Evolutionary conservation across 2,113 vertebrate genomes (phyloP).

Genomic region (Raja brachyura): DNA sequence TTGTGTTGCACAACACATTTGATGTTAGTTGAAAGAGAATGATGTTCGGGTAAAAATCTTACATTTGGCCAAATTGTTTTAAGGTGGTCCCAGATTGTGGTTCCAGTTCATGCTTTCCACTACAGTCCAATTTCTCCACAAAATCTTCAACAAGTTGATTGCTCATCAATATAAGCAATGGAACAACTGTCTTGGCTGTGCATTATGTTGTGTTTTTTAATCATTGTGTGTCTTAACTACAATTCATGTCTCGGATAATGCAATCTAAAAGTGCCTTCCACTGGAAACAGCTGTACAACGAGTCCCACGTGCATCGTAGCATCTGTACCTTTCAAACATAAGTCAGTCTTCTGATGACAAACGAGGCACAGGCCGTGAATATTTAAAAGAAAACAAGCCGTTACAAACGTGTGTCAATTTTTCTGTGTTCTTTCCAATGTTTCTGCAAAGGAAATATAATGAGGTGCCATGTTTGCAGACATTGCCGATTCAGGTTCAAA

Average conservation of each 20-base stretch:
- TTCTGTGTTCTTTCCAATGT: not conserved
- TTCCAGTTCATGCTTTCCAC: no score
- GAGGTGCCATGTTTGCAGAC: no score
- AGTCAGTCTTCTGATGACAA: not conserved
- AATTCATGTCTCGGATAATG: not conserved
- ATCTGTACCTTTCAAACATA: not conserved
- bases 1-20: no score
- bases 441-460: not conserved
- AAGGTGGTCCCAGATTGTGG: no score
- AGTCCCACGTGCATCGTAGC: not conserved
- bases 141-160: not conserved
- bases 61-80: no score
- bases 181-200: not conserved
- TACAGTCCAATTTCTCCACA: not conserved
- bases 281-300: not conserved
- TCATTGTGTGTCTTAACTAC: not conserved
- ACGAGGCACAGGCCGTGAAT: not conserved
- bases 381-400: not conserved
- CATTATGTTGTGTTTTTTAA: not conserved
- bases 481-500: not conserved
- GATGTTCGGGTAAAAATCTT: no score
- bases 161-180: not conserved
- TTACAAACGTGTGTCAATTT: not conserved
- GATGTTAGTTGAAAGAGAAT: no score
- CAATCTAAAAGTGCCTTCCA: not conserved